Evolutionary conservation across 2,797 vertebrate species (phyloP), one percentile per base, ranked within the genome.

Genomic region (Enteromius thamalakanensis): DNA sequence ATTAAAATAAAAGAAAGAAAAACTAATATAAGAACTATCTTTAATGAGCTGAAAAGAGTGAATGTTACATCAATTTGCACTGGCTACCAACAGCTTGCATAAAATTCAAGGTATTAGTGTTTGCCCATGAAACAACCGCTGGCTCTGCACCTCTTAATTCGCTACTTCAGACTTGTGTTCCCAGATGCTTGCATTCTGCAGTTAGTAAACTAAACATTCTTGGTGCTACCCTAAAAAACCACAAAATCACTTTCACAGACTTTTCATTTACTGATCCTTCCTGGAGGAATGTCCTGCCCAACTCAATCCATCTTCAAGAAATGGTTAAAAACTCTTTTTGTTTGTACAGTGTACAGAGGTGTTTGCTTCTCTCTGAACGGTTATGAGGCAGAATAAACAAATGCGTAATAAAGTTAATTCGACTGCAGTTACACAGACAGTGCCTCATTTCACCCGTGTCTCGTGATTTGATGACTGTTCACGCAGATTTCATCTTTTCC

Each of bases 361-460:
- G 51, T 58, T 17, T 26, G 3, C n/a, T 7, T n/a, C 3, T 15
- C 49, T 40, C 9, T 58, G 4, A 45, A 6, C 60, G 23, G 26
- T 60, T 37, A 12, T 69, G 65, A 58, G 51, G 12, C 37, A 34
- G 53, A 42, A 76, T 74, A 51, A 58, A 58, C 21, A 75, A 37
- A 23, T 40, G 0, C 8, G 40, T 17, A 7, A 75, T 55, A 58
- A 40, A 80, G 21, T 80, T 17, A 74, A 60, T 17, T 78, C 17
- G 55, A 77, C 37, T 79, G 69, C 80, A 34, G 67, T 42, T 58
- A 21, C 32, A 58, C 32, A 11, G 4, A 70, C 55, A 40, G 86
- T 65, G 82, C 72, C 84, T 85, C 85, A 80, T 65, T 74, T 77
- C 79, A 83, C 55, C 65, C 86, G 23, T 49, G 40, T 47, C 75